Base-by-base conservation (phyloP, 2,797 vertebrate species). In the Gastrophryne carolinensis region DNA sequence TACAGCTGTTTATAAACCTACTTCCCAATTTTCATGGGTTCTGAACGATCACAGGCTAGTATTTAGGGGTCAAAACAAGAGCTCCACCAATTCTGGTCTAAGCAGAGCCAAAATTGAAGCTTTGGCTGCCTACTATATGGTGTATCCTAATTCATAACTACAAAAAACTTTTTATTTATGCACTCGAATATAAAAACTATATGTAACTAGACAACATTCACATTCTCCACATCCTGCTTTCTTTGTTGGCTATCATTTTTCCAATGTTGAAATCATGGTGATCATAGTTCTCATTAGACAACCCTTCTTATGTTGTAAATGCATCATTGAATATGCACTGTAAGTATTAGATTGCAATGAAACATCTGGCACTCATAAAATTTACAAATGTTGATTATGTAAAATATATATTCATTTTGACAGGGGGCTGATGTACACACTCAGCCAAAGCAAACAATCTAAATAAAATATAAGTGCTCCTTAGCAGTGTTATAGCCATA, bases 321-420 rank as follows among this genome's bases (percentile, higher is more conserved):
- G 65, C 23, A 68, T 68, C 56, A 56, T 56, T 54, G 65, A 39
- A 39, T 67, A 54, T 17, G 47, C 35, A 47, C 50, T 9, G 32
- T 26, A 27, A 67, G 65, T 61, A 27, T 62, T 72, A 4, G 60
- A 61, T 52, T 29, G 57, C 69, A 62, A 7, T 11, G 30, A 26
- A 72, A 72, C 69, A 72, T 72, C 69, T 72, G 69, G 13, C 50
- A 6, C 30, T 72, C 69, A 72, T 72, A 72, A 72, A 72, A 72
- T 35, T 13, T 60, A 72, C 54, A 61, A 60, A 72, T 72, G 69
- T 61, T 61, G 60, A 35, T 47, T 61, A 50, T 72, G 41, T 61
- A 72, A 72, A 61, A 61, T 50, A 50, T 72, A 72, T 47, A 72
- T 62, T 72, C 19, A 50, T 50, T 62, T 62, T 62, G 69, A 62